Percentiles rank a stretch among this genome's conserved stretches.
Evolutionary conservation across 2,888 invertebrate species (phyloP).

Genomic region (Torymus aiolomorphi): DNA sequence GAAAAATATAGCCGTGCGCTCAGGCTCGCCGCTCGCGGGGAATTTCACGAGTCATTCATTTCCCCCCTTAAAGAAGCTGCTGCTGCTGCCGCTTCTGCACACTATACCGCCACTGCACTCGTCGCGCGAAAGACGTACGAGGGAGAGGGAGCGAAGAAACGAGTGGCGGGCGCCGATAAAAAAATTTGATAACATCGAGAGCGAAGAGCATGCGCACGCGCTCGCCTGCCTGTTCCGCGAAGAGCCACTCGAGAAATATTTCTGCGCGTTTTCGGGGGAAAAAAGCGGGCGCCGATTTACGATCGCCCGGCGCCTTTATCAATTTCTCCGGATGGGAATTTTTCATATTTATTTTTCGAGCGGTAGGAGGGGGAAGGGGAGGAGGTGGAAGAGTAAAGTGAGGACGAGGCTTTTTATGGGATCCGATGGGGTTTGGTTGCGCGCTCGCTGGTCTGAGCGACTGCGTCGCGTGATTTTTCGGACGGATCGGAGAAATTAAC

Average conservation of each 20-base stretch:
- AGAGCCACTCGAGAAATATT: constrained; percentile 52
- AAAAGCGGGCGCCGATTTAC: constrained; percentile 53
- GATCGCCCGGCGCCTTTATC: constrained; percentile 53
- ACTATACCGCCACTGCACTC: no score
- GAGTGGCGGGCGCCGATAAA: constrained; percentile 55
- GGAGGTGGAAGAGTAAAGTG: no score
- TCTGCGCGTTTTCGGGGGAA: constrained; percentile 26
- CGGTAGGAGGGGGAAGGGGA: no score
- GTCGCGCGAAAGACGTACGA: background rate
- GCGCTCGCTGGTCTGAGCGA: no score
- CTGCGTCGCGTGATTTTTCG: constrained; percentile 2
- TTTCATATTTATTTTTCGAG: constrained; percentile 53
- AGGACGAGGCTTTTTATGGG: no score
- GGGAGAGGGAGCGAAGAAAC: constrained; percentile 29
- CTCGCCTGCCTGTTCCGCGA: constrained; percentile 34
- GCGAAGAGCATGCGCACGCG: constrained; percentile 6
- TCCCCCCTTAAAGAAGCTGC: background rate
- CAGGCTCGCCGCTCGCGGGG: background rate
- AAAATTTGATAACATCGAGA: constrained; percentile 57
- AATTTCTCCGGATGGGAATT: constrained; percentile 50
- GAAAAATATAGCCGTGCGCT: constrained; percentile 16
- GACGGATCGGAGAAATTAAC: no score
- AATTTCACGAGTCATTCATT: constrained; percentile 33
- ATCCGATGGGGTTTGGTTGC: no score
- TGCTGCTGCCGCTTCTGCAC: no score